Base-by-base conservation (phyloP, 1,140 invertebrate species). In the Drosophila repletoides region DNA sequence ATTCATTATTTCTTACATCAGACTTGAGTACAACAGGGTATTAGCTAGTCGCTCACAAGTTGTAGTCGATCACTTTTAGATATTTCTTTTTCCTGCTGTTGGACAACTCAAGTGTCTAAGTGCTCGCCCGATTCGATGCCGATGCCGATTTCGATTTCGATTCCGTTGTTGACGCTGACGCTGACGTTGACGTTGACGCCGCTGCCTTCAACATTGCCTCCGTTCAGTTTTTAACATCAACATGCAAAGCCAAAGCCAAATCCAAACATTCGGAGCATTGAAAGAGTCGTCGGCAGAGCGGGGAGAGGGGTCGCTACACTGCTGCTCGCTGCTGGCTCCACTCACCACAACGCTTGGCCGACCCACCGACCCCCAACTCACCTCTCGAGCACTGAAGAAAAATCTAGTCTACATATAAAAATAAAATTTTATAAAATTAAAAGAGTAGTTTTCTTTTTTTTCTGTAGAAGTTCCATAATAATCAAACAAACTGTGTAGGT, bases 51-150 rank as follows among this genome's bases (percentile, higher is more conserved):
- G n/a, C n/a, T n/a, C n/a, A n/a, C n/a, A n/a, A n/a, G n/a, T n/a
- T n/a, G n/a, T n/a, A n/a, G n/a, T n/a, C n/a, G n/a, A n/a, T n/a
- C n/a, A n/a, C n/a, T n/a, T n/a, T n/a, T n/a, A n/a, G n/a, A n/a
- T n/a, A n/a, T n/a, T 15, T 3, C 4, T 21, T 14, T 29, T 51
- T 29, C 51, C 10, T 26, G 9, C 56, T 73, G 74, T 84, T 84
- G 70, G 79, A 75, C 70, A 84, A 84, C 74, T 84, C 79, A 84
- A 84, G 79, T 84, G 77, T 81, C 77, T 81, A 81, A 81, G 77
- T 81, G 77, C 77, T 76, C 77, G 46, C 24, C 51, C 43, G 70
- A 72, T 61, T 64, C 64, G 64, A 56, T 34, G 36, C 49, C 65
- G 51, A 36, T 60, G 48, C 33, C 56, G 61, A 59, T 59, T 48